Percentiles rank a stretch among this genome's conserved stretches.
Evolutionary conservation across 1,140 invertebrate genomes (phyloP).

Genomic region (Sipha flava): DNA sequence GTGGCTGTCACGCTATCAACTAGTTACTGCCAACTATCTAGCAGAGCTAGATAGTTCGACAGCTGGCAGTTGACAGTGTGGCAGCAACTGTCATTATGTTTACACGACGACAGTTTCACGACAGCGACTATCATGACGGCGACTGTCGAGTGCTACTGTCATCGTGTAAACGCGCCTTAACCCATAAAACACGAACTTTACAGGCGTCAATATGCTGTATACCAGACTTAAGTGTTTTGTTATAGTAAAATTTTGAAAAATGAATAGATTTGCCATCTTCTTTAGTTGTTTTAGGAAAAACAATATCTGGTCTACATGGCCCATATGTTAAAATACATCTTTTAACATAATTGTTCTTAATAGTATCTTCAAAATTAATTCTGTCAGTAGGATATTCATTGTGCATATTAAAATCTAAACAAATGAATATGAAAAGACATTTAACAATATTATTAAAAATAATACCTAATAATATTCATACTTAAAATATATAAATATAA

Average conservation of each 20-base stretch:
- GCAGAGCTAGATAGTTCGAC: too few species aligned
- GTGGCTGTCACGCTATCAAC: too few species aligned
- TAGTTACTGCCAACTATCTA: too few species aligned
- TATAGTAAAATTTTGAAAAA: not conserved
- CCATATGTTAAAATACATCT: not conserved
- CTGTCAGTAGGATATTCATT: not conserved
- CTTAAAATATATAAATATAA: not conserved
- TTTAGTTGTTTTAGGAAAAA: not conserved
- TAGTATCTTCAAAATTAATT: not conserved
- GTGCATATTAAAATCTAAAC: not conserved
- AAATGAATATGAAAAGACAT: not conserved
- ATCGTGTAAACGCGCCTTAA: too few species aligned
- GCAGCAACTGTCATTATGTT: too few species aligned
- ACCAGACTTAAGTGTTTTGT: not conserved
- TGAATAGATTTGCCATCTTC: not conserved
- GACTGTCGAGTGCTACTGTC: too few species aligned
- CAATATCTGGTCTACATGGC: not conserved
- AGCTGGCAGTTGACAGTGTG: too few species aligned
- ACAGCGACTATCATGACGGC: too few species aligned
- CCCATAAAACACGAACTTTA: not conserved
- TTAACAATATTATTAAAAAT: not conserved
- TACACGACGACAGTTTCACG: too few species aligned
- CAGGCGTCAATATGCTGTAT: not conserved
- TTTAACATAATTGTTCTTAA: not conserved
- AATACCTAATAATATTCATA: too few species aligned